Evolutionary conservation across 2,888 invertebrate species (phyloP), one percentile per base, ranked within the genome.

Genomic region (Oscheius myriophilus): DNA sequence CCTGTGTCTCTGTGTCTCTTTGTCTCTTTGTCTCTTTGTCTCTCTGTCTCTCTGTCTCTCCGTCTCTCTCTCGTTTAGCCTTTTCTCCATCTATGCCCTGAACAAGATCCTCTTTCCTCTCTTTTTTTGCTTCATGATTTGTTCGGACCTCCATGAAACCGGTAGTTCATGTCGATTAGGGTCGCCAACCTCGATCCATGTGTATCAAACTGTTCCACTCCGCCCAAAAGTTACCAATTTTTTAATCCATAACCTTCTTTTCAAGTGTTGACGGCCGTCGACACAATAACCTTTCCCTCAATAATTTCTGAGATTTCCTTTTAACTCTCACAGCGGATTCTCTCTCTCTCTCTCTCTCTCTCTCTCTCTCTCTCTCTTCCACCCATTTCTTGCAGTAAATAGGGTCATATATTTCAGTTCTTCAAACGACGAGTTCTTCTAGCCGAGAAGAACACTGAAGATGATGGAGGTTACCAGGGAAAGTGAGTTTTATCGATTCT

Each of bases 381-480:
- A n/a, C n/a, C n/a, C n/a, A n/a, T n/a, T n/a, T n/a, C n/a, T n/a
- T n/a, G n/a, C n/a, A n/a, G n/a, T n/a, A n/a, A n/a, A n/a, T n/a
- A n/a, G n/a, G 3, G 3, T 33, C 3, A 33, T 9, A 33, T 33
- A 18, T 18, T 49, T 43, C 61, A 61, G 49, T 14, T 43, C 26
- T n/a, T 49, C 46, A 61, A 61, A 61, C 61, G 61, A 41, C 46
- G 7, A 1, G 11, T 21, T 63, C 63, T 52, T 63, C 63, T 23
- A 14, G 16, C 63, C 9, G 16, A 49, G 18, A 21, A 18, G 49
- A 49, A 9, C 23, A 53, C 25, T 23, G 45, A 58, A 41, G 25
- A 55, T 55, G 45, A 65, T 65, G 65, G 65, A 65, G 43, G 55
- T 65, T 26, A 65, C 65, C 33, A 43, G 65, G 21, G 65, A 65